Evolutionary conservation across 2,797 vertebrate genomes (phyloP).

Genomic region (Xerus rutilus): DNA sequence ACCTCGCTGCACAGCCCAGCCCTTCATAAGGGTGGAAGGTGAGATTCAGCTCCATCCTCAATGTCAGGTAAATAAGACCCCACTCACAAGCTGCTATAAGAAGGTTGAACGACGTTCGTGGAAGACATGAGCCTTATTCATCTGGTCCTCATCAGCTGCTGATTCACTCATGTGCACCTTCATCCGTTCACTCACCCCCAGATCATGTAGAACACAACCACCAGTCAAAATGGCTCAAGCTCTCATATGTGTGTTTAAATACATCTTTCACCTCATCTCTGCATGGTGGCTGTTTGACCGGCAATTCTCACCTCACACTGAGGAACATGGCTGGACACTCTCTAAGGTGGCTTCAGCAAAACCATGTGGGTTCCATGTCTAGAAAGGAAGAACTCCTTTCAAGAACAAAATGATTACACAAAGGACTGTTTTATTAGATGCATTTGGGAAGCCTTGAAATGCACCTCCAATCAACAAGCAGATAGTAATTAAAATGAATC

Average conservation of each 20-base stretch:
- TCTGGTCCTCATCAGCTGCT: background rate
- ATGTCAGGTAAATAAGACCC: background rate
- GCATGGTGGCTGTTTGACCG: background rate
- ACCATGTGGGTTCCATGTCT: background rate
- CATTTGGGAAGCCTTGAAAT: background rate
- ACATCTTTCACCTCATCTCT: background rate
- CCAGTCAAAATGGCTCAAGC: background rate
- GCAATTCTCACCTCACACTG: background rate
- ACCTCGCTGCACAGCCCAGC: background rate
- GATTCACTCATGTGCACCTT: background rate
- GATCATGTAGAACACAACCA: background rate
- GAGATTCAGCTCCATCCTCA: background rate
- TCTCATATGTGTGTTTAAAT: background rate
- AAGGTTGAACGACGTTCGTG: background rate
- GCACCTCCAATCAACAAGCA: background rate
- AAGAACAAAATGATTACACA: constrained; percentile 19
- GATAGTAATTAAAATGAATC: background rate
- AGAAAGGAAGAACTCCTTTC: background rate
- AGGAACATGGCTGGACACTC: background rate
- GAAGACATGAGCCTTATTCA: background rate
- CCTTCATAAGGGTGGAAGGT: background rate
- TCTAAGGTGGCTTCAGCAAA: background rate
- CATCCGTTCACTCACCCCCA: background rate
- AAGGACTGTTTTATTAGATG: background rate
- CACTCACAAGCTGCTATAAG: background rate